Evolutionary conservation across 2,888 invertebrate species (phyloP).

Genomic region (Timema cristinae): DNA sequence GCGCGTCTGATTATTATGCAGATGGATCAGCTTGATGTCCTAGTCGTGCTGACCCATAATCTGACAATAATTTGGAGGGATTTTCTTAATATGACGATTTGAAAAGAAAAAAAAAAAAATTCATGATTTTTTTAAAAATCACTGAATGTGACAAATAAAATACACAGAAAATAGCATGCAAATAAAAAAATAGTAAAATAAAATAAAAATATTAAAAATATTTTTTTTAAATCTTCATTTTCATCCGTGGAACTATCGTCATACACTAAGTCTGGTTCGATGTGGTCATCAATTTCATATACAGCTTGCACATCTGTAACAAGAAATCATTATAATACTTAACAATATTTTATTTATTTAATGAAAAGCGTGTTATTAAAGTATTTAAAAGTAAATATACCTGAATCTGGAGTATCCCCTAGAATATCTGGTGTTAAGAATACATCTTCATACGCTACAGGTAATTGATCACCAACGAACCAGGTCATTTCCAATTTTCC

Average conservation of each 20-base stretch:
- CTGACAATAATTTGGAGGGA: neutral
- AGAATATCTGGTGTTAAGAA: conserved; percentile 29
- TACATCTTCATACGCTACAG: conserved; percentile 36
- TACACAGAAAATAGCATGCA: neutral
- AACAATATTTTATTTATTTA: conserved; percentile 15
- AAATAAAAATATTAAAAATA: conserved; percentile 4
- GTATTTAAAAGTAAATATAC: conserved; percentile 28
- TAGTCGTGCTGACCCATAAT: conserved; percentile 2
- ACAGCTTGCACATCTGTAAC: conserved; percentile 1
- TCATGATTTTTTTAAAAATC: neutral
- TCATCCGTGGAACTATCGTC: conserved; percentile 5
- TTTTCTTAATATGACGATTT: conserved; percentile 2
- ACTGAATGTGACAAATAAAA: neutral
- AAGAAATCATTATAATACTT: conserved; percentile 10
- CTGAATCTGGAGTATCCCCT: conserved; percentile 27
- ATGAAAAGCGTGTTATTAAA: conserved; percentile 28
- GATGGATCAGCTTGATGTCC: conserved; percentile 10
- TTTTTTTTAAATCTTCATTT: neutral
- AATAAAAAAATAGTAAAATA: neutral
- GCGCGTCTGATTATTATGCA: neutral
- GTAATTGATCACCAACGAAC: conserved; percentile 35
- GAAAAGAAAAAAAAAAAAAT: neutral
- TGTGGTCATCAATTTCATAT: neutral
- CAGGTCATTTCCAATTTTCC: conserved; percentile 30
- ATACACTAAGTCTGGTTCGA: neutral